Conservation (phyloP, 2,888 invertebrate species). For the Rhingia campestris region DNA sequence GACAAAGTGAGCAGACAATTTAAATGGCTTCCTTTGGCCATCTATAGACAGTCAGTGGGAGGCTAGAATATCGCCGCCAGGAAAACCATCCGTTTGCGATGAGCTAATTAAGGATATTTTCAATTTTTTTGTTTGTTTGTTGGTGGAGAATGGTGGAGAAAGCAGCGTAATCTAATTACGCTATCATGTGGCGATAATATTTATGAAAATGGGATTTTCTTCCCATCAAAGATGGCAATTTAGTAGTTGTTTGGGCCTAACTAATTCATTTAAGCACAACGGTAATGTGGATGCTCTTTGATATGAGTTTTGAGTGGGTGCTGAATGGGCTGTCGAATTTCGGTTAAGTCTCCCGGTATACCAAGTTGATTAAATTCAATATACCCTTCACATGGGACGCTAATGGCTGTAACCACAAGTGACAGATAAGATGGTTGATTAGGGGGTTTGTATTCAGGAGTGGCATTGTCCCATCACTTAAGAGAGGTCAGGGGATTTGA, state of each 20-base stretch:
- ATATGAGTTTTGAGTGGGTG: conserved; percentile 14
- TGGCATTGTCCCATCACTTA: no score
- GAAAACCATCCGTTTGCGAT: no score
- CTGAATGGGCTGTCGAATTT: conserved; percentile 19
- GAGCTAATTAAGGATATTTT: no score
- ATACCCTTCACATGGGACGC: conserved; percentile 30
- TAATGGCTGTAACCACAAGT: conserved; percentile 31
- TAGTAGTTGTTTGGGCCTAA: conserved; percentile 16
- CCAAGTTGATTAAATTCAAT: conserved; percentile 60
- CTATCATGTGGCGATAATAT: conserved; percentile 65
- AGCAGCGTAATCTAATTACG: conserved; percentile 48
- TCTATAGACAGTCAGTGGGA: no score
- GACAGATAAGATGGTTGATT: background rate
- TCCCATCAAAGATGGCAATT: conserved; percentile 54
- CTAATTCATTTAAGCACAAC: conserved; percentile 36
- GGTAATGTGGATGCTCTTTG: conserved; percentile 39
- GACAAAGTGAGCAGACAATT: no score
- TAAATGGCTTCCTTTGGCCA: no score
- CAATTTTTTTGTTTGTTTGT: no score
- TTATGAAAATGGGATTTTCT: conserved; percentile 55
- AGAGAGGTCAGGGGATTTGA: no score
- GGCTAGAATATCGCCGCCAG: no score
- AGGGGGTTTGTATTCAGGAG: no score
- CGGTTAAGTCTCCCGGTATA: conserved; percentile 18
- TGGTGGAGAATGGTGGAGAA: background rate